Evolutionary conservation across 2,113 vertebrate genomes (phyloP).

Genomic region (Rattus rattus): DNA sequence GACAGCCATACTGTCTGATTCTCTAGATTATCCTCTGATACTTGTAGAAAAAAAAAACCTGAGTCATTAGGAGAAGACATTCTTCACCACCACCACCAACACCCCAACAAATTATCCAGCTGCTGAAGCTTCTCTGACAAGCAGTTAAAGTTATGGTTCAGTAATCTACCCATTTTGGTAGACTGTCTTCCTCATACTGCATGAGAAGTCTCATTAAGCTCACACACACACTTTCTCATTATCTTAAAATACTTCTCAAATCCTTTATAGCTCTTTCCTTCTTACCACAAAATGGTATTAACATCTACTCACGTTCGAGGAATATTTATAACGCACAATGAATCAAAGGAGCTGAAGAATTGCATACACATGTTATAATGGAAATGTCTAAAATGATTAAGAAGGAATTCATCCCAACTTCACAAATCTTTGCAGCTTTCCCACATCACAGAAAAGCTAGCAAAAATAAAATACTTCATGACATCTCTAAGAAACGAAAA

Average conservation of each 20-base stretch:
- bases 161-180: background rate
- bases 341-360: constrained; percentile 64
- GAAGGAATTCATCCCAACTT: constrained; percentile 63
- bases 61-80: background rate
- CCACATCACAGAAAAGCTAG: constrained; percentile 62
- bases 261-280: constrained; percentile 34
- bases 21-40: background rate
- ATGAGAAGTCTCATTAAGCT: background rate
- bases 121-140: background rate
- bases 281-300: constrained; percentile 46
- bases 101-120: background rate
- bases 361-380: constrained; percentile 56
- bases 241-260: constrained; percentile 58
- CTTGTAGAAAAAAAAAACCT: background rate
- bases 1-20: background rate
- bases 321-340: constrained; percentile 61
- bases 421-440: constrained; percentile 72
- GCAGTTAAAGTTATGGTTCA: background rate
- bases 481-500: constrained; percentile 68
- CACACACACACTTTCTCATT: background rate
- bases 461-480: constrained; percentile 69
- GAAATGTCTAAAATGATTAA: constrained; percentile 79
- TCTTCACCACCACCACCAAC: background rate
- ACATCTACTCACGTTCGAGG: constrained; percentile 53
- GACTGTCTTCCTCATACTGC: background rate